These are phyloP conservation scores for Crocuta crocuta DNA, from an alignment of 2,113 vertebrate species.

Conservation along the genomic window DNA sequence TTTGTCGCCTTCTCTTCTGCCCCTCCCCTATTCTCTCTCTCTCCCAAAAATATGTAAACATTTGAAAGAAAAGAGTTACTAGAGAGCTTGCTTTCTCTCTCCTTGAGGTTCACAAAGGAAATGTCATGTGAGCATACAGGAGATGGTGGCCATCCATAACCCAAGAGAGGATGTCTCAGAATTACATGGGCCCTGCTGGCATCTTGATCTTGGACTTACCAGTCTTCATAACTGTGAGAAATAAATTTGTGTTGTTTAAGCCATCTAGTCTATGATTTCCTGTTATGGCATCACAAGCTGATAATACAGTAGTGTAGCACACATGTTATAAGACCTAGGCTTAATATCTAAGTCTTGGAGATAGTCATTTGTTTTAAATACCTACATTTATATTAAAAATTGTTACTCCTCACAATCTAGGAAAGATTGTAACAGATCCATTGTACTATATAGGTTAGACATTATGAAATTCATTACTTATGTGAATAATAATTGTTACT, in stretches of 20 bases:
- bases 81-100: not conserved
- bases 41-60: too few relatives aligned
- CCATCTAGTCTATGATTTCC: not conserved
- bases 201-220: not conserved
- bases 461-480: constrained; percentile 55
- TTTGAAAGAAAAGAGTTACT: not conserved
- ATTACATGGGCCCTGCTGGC: not conserved
- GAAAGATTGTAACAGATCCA: constrained; percentile 48
- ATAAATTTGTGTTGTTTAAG: not conserved
- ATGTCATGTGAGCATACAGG: not conserved
- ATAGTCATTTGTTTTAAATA: constrained; percentile 31
- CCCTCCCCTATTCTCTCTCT: too few relatives aligned
- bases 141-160: not conserved
- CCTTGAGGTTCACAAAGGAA: not conserved
- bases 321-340: not conserved
- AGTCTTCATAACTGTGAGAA: not conserved
- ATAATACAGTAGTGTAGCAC: not conserved
- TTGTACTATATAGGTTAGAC: constrained; percentile 26
- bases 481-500: constrained; percentile 33
- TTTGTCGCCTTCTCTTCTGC: too few relatives aligned
- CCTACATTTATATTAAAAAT: constrained; percentile 41
- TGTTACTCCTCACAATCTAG: not conserved
- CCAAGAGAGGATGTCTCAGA: not conserved
- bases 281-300: not conserved
- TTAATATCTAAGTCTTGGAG: constrained; percentile 7